Percentiles rank a stretch among this genome's conserved stretches.
Conservation (phyloP, 2,888 invertebrate genomes). For the Apoderus coryli region DNA sequence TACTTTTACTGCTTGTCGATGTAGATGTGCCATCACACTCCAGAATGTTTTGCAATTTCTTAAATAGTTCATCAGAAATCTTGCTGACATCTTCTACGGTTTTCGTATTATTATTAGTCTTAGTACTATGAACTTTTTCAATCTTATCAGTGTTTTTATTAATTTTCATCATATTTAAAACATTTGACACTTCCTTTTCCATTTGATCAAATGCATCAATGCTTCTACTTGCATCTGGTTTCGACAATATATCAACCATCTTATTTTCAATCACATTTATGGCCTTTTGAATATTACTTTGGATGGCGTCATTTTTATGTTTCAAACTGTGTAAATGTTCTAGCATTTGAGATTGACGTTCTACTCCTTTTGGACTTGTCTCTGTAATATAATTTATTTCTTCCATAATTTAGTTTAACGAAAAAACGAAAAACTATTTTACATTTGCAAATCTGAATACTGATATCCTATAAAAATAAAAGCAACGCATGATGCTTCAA, state of each 20-base stretch:
- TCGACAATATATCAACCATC: constrained; percentile 21
- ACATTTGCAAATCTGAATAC: no score
- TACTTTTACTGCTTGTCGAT: constrained; percentile 9
- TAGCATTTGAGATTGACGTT: constrained; percentile 15
- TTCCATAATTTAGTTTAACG: no score
- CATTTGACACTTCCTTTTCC: constrained; percentile 24
- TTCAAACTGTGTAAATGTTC: constrained; percentile 17
- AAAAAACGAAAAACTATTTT: no score
- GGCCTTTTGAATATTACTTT: constrained; percentile 24
- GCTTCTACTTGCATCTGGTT: constrained; percentile 15
- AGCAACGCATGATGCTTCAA: no score
- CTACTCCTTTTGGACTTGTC: no score
- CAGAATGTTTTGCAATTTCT: constrained; percentile 17
- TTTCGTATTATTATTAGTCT: constrained; percentile 3
- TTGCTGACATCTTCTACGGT: constrained; percentile 7
- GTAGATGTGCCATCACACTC: constrained; percentile 15
- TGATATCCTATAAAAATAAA: no score
- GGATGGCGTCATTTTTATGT: constrained; percentile 20
- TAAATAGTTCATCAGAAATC: constrained; percentile 16
- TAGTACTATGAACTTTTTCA: background rate
- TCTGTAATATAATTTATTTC: no score
- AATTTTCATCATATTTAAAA: constrained; percentile 21
- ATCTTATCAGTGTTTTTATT: background rate
- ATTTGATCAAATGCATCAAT: constrained; percentile 22
- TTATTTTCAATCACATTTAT: constrained; percentile 24